These are phyloP conservation scores for Scomber japonicus DNA, from an alignment of 2,113 vertebrate genomes.

Conservation along the genomic window DNA sequence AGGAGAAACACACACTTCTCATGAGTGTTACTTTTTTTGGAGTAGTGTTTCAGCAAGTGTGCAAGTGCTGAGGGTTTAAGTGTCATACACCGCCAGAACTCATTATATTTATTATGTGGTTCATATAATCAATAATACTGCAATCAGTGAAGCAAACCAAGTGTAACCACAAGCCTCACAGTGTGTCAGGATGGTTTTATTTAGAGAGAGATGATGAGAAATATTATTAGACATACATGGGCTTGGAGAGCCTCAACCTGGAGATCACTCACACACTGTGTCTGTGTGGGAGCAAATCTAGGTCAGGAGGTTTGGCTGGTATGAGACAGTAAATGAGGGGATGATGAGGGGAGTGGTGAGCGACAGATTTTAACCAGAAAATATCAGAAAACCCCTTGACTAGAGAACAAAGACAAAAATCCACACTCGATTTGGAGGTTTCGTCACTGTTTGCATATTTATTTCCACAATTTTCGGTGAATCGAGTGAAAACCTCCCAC, in stretches of 20 bases:
- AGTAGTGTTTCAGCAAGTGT: slow-evolving; percentile 8
- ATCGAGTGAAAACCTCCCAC: not conserved
- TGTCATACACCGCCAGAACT: not conserved
- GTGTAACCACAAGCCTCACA: slow-evolving; percentile 10
- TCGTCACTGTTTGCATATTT: slow-evolving; percentile 63
- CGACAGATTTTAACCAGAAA: slow-evolving; percentile 5
- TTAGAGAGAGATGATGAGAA: slow-evolving; percentile 3
- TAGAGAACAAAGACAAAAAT: slow-evolving; percentile 23
- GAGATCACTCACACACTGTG: not conserved
- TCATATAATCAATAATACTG: not conserved
- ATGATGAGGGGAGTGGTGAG: not conserved
- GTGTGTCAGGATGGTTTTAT: not conserved
- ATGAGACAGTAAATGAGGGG: not conserved
- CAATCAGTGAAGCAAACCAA: not conserved
- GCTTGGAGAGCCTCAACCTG: slow-evolving; percentile 1
- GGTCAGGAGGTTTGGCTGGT: not conserved
- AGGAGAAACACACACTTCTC: not conserved
- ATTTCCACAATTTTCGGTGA: slow-evolving; percentile 60
- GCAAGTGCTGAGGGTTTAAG: not conserved
- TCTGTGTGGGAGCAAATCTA: slow-evolving; percentile 1
- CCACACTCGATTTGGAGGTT: slow-evolving; percentile 6
- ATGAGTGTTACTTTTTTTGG: not conserved
- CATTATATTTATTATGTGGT: slow-evolving; percentile 19
- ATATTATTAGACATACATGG: not conserved
- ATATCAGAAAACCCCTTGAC: slow-evolving; percentile 5